Evolutionary conservation across 2,113 vertebrate species (phyloP), one percentile per base, ranked within the genome.

Genomic region (Delphinus delphis): DNA sequence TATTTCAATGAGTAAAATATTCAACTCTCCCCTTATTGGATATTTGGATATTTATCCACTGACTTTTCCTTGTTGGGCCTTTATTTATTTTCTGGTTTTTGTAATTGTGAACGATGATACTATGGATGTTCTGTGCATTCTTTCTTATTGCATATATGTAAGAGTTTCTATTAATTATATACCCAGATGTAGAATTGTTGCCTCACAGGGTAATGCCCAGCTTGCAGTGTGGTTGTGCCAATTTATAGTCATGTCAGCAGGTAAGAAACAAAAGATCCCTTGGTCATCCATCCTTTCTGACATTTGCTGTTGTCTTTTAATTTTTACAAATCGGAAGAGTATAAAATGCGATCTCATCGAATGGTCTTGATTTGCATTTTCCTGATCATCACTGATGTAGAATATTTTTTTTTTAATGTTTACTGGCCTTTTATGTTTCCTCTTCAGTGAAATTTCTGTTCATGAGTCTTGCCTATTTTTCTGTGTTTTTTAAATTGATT

Each of bases 361-460:
- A 25, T 92, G 8, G 5, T 93, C 31, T 83, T 84, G 41, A 83
- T 93, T 89, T 81, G 2, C 33, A 74, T 88, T 82, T 98, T 93
- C 55, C 11, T 88, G 9, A 83, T 80, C 80, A 70, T 90, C 36
- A 81, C 15, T 93, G 58, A 68, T 84, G 38, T 25, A 95, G 63
- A 91, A 38, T 21, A 79, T 79, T 95, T 93, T 20, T 33, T 97
- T 55, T 77, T 62, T 10, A 62, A 9, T 71, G 6, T 81, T 90
- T 94, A 44, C 8, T 87, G n/a, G 47, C 23, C 33, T 74, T 97
- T 86, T 94, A 33, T 67, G 25, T 82, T 84, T 97, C 63, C 31
- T 63, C 55, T 79, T 83, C 20, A 88, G 4, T 93, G 31, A 53
- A 93, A 88, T 85, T 88, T 47, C 23, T 96, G 0, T 90, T 88